Conservation (phyloP, 2,888 invertebrate genomes). For the Tryphoninae sp. region DNA sequence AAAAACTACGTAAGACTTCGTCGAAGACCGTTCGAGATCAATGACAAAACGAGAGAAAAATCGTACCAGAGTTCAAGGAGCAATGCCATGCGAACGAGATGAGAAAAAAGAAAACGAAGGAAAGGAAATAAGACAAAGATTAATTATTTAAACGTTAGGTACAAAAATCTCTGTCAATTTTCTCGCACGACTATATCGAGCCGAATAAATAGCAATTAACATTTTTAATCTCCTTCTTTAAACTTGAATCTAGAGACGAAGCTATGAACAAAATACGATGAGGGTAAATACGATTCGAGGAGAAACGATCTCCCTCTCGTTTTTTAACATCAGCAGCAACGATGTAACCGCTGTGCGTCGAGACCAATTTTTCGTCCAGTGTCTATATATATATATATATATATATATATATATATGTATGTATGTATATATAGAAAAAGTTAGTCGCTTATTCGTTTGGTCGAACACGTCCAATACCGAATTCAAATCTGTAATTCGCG, state of each 20-base stretch:
- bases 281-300: neutral
- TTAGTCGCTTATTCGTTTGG: conserved; percentile 36
- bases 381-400: conserved; percentile 1
- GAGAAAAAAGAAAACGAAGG: conserved; percentile 65
- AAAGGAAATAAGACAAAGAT: conserved; percentile 39
- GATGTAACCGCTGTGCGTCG: neutral
- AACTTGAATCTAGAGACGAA: neutral
- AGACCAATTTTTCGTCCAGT: neutral
- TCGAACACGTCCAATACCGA: conserved; percentile 64
- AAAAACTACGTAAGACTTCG: neutral
- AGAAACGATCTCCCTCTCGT: neutral
- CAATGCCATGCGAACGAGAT: conserved; percentile 34
- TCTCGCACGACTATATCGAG: conserved; percentile 58
- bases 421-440: conserved; percentile 6
- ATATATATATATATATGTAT: too few relatives aligned
- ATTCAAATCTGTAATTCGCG: conserved; percentile 73
- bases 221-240: conserved; percentile 37
- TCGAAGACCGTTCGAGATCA: neutral
- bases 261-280: neutral
- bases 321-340: neutral
- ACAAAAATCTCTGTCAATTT: neutral
- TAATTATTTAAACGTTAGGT: conserved; percentile 13
- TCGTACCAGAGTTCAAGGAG: conserved; percentile 11
- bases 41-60: conserved; percentile 19
- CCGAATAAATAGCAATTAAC: conserved; percentile 73